A percentile compares a stretch with the other conserved stretches of the same genome.
phyloP scores from a whole-genome alignment of 2,113 vertebrate species.

The Elaphurus davidianus region DNA sequence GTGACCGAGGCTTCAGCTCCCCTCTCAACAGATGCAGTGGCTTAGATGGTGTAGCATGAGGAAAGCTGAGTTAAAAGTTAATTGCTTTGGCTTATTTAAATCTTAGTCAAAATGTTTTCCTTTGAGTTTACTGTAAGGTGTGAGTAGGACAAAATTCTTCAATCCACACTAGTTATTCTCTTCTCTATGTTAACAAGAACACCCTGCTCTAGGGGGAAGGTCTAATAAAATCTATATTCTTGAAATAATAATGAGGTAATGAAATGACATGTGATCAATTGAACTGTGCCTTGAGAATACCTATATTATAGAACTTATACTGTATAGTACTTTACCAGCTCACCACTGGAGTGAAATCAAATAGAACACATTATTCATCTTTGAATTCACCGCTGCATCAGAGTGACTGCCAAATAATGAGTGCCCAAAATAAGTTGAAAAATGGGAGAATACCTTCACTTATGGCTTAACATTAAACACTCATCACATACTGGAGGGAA shows the following conservation, averaged over 20 bases:
- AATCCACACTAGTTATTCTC: too few species aligned
- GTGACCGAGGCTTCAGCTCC: not conserved
- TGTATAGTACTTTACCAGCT: not conserved
- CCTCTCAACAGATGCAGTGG: fast-evolving
- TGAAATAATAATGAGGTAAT: not conserved
- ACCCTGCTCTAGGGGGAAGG: not conserved
- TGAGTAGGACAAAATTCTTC: not conserved
- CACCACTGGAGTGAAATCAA: too few species aligned
- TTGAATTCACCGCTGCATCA: not conserved
- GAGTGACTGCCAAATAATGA: not conserved
- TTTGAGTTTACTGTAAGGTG: not conserved
- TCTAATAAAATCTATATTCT: not conserved
- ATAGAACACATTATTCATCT: too few species aligned
- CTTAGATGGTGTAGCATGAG: too few species aligned
- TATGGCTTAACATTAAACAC: not conserved
- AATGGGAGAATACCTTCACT: not conserved
- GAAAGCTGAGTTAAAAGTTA: not conserved
- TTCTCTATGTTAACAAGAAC: not conserved
- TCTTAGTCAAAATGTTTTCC: not conserved
- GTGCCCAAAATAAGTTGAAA: not conserved
- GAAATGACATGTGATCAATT: not conserved
- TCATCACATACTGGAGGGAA: not conserved
- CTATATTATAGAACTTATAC: not conserved
- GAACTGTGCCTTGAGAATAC: not conserved
- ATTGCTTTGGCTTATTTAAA: too few species aligned